These are phyloP conservation scores for Eumaeus atala DNA, from an alignment of 1,140 invertebrate species.

Conservation along the genomic window DNA sequence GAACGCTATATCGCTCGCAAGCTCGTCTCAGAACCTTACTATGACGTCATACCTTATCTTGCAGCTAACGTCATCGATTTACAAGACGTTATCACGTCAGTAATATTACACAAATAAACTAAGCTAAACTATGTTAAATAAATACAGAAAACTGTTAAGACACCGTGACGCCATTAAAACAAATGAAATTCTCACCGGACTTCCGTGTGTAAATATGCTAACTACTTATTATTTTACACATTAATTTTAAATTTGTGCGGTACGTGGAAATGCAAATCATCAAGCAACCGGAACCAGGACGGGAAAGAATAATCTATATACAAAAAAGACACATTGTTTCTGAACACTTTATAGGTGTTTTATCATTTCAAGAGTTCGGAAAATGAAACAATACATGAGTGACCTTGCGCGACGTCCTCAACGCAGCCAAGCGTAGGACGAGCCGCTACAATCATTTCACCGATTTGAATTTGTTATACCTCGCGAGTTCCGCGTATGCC, in stretches of 20 bases:
- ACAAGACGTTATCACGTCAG: too few species aligned
- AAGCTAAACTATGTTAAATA: too few species aligned
- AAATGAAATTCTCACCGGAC: background rate
- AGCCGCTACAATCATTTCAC: slow-evolving; percentile 23
- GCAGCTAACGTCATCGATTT: too few species aligned
- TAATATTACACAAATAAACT: too few species aligned
- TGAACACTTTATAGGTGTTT: slow-evolving; percentile 1
- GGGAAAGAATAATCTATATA: background rate
- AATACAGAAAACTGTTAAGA: too few species aligned
- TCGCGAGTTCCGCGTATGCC: slow-evolving; percentile 8
- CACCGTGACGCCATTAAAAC: too few species aligned
- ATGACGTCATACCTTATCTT: too few species aligned
- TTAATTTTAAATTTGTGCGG: background rate
- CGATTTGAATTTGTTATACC: slow-evolving; percentile 15
- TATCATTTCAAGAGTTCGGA: slow-evolving; percentile 1
- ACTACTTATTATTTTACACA: background rate
- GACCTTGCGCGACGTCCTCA: slow-evolving; percentile 27
- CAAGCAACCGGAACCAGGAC: background rate
- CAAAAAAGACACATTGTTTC: background rate
- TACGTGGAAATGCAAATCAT: background rate
- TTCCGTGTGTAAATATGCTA: background rate
- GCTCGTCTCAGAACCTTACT: too few species aligned
- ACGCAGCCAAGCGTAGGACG: slow-evolving; percentile 21
- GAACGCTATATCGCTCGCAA: too few species aligned
- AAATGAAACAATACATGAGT: slow-evolving; percentile 8